Evolutionary conservation across 2,797 vertebrate species (phyloP).

Genomic region (Adrianichthys oophorus): DNA sequence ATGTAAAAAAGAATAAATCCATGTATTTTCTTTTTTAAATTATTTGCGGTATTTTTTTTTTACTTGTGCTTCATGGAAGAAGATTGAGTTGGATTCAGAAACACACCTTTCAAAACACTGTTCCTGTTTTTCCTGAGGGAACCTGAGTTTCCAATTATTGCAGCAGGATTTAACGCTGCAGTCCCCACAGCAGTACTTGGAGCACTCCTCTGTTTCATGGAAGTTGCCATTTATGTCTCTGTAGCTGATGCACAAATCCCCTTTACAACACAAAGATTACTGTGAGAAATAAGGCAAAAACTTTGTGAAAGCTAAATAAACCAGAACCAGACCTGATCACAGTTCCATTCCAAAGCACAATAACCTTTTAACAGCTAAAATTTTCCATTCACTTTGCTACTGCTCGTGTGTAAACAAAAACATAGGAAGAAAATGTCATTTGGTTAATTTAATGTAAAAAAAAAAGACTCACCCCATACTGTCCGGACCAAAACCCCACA

Average conservation of each 20-base stretch:
- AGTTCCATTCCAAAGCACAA: accelerated
- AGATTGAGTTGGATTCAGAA: neutral
- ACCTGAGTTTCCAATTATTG: accelerated
- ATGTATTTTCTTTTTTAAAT: neutral
- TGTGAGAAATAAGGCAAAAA: neutral
- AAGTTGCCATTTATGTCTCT: accelerated
- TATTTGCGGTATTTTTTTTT: neutral
- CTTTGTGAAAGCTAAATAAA: neutral
- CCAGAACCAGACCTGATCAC: neutral
- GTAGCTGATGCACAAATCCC: constrained; percentile 10
- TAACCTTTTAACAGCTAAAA: neutral
- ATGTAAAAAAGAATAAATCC: too few species aligned
- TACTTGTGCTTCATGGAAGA: neutral
- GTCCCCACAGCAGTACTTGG: constrained; percentile 36
- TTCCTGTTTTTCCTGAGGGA: constrained; percentile 3
- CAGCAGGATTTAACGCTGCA: constrained; percentile 36
- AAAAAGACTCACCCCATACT: constrained; percentile 45
- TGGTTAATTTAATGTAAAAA: neutral
- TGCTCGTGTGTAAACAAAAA: neutral
- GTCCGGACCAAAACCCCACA: constrained; percentile 22
- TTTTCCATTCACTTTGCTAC: neutral
- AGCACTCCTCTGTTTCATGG: neutral
- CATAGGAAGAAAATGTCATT: neutral
- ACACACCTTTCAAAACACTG: constrained; percentile 8
- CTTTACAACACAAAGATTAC: constrained; percentile 23